These are phyloP conservation scores for Subanguina moxae DNA, from an alignment of 1,140 invertebrate genomes.

Conservation along the genomic window DNA sequence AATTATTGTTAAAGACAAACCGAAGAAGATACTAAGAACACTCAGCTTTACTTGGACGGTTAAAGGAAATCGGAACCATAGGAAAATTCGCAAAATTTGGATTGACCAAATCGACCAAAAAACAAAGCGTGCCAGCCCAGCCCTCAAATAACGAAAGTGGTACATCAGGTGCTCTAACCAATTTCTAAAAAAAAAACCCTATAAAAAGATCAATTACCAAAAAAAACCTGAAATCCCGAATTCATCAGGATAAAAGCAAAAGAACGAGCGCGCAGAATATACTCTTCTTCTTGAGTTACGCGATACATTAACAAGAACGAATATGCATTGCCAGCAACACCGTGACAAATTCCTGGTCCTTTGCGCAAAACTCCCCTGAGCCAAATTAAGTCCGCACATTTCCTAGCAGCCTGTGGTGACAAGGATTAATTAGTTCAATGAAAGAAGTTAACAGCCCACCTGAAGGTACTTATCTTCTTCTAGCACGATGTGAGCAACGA, in stretches of 20 bases:
- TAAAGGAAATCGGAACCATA: slow-evolving; percentile 65
- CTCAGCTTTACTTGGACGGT: too few species aligned
- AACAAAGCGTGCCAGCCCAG: slow-evolving; percentile 77
- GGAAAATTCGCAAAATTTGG: slow-evolving; percentile 77
- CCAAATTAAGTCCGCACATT: slow-evolving; percentile 47
- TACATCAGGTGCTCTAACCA: slow-evolving; percentile 69
- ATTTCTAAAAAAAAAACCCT: slow-evolving; percentile 30
- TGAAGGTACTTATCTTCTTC: slow-evolving; percentile 72
- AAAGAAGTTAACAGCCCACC: slow-evolving; percentile 23
- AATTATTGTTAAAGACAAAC: too few species aligned
- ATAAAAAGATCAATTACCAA: slow-evolving; percentile 4
- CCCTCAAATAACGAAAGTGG: slow-evolving; percentile 82
- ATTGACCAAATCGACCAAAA: slow-evolving; percentile 71
- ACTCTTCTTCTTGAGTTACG: slow-evolving; percentile 22
- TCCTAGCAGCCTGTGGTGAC: slow-evolving; percentile 18
- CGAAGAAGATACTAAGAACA: too few species aligned
- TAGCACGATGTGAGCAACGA: slow-evolving; percentile 73
- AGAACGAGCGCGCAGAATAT: slow-evolving; percentile 58
- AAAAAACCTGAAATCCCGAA: slow-evolving; percentile 22
- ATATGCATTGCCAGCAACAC: slow-evolving; percentile 32
- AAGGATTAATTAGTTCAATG: not conserved
- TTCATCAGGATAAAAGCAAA: slow-evolving; percentile 75
- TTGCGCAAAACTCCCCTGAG: slow-evolving; percentile 29
- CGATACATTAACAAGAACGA: slow-evolving; percentile 25
- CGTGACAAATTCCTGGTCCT: slow-evolving; percentile 35